Evolutionary conservation across 1,140 invertebrate genomes (phyloP).

Genomic region (Luehdorfia chinensis): DNA sequence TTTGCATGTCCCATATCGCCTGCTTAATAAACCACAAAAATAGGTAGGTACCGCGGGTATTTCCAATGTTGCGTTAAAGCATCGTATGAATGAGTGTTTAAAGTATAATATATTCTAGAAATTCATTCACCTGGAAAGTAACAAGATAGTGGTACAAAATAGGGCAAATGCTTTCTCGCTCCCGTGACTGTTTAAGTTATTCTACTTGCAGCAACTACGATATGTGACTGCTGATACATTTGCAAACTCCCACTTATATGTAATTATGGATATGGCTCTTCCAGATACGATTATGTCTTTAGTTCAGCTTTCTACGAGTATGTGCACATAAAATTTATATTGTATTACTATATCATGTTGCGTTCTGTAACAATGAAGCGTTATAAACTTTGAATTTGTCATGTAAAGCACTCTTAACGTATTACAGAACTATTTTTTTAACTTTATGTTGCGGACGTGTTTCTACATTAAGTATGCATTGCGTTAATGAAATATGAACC

Average conservation of each 20-base stretch:
- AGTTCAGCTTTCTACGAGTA: slow-evolving; percentile 5
- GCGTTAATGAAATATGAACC: neutral
- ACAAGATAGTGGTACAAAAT: slow-evolving; percentile 55
- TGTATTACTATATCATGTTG: slow-evolving; percentile 5
- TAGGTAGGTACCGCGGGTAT: slow-evolving; percentile 18
- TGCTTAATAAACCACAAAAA: slow-evolving; percentile 21
- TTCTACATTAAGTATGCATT: no score
- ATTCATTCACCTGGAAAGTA: slow-evolving; percentile 57
- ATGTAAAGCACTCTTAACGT: no score
- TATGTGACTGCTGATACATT: slow-evolving; percentile 2
- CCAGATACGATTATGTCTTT: slow-evolving; percentile 9
- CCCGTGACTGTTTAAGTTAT: slow-evolving; percentile 50
- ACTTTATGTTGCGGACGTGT: no score
- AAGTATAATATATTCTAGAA: slow-evolving; percentile 38
- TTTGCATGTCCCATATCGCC: slow-evolving; percentile 27
- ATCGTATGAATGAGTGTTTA: slow-evolving; percentile 14
- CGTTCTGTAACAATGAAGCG: slow-evolving; percentile 11
- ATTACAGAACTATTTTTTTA: no score
- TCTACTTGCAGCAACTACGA: slow-evolving; percentile 36
- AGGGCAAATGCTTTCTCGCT: slow-evolving; percentile 45
- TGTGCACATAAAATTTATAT: slow-evolving; percentile 12
- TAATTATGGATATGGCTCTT: neutral
- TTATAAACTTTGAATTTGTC: slow-evolving; percentile 11
- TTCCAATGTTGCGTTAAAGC: slow-evolving; percentile 10
- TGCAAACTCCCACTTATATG: slow-evolving; percentile 1